Evolutionary conservation across 1,140 invertebrate genomes (phyloP), one percentile per base, ranked within the genome.

Genomic region (Drepana arcuata): DNA sequence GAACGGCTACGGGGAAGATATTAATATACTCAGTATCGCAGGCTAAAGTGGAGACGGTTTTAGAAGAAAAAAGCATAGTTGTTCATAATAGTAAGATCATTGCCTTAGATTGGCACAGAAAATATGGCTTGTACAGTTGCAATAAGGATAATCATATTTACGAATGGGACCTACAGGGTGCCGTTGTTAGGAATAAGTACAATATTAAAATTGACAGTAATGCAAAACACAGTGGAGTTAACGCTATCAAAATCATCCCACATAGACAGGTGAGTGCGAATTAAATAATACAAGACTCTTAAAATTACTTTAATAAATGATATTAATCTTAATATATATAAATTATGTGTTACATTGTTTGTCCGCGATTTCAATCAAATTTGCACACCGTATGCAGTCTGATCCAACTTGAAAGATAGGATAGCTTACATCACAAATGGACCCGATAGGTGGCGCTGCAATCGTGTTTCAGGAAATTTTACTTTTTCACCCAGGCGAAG

Each of bases 21-120:
- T 72, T 89, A 12, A 61, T 92, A 41, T 93, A 91, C 67, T 91
- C 89, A 13, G 69, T 91, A 26, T 54, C 84, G 9, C 86, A 87
- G 67, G 89, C 85, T 7, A 87, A 87, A 62, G 80, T 92, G 0
- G 70, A 80, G 54, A 69, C 69, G 14, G 63, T 83, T 7, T 55
- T 83, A 34, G 40, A 34, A 37, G 57, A 57, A 14, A 43, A 47
- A 3, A 50, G 41, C 6, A n/a, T n/a, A n/a, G n/a, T n/a, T n/a
- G n/a, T n/a, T n/a, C 18, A 58, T 7, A 33, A 60, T 14, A 59
- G 41, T 32, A 52, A 62, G 44, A 55, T 84, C 6, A 67, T 47
- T 13, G 48, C 59, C 7, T 35, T 84, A 29, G 82, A 84, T 37
- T 84, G 82, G 82, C 66, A 64, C 25, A 61, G 55, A 34, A 72